phyloP scores from a whole-genome alignment of 2,888 invertebrate species.

The Tridacna crocea region DNA sequence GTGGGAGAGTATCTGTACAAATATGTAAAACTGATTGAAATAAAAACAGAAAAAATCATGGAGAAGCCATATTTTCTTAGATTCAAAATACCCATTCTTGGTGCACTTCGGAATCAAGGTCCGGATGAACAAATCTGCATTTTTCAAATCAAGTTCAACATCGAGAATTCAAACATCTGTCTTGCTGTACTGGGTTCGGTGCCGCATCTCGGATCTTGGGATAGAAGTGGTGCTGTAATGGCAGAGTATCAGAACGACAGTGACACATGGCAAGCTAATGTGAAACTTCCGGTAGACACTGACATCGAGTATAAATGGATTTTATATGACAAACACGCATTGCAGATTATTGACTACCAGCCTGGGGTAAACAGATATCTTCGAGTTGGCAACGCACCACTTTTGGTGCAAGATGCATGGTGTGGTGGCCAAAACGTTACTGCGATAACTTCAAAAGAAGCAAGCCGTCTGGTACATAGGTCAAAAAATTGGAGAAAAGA shows the following conservation, averaged over 20 bases:
- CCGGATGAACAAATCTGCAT: background rate
- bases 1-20: too few relatives aligned
- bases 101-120: too few relatives aligned
- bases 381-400: too few relatives aligned
- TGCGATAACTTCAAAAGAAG: too few relatives aligned
- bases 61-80: too few relatives aligned
- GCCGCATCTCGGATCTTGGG: background rate
- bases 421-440: too few relatives aligned
- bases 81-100: too few relatives aligned
- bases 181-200: background rate
- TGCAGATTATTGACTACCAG: background rate
- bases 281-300: background rate
- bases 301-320: slow-evolving; percentile 3
- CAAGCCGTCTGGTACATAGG: too few relatives aligned
- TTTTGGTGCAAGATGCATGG: too few relatives aligned
- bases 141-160: background rate
- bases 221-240: background rate
- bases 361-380: background rate
- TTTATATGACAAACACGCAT: background rate
- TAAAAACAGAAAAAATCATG: too few relatives aligned
- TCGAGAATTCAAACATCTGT: background rate
- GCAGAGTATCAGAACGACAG: background rate
- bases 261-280: background rate
- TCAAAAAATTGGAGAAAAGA: too few relatives aligned
- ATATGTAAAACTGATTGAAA: too few relatives aligned